Conservation (phyloP, 2,113 vertebrate genomes). For the Orcinus orca region DNA sequence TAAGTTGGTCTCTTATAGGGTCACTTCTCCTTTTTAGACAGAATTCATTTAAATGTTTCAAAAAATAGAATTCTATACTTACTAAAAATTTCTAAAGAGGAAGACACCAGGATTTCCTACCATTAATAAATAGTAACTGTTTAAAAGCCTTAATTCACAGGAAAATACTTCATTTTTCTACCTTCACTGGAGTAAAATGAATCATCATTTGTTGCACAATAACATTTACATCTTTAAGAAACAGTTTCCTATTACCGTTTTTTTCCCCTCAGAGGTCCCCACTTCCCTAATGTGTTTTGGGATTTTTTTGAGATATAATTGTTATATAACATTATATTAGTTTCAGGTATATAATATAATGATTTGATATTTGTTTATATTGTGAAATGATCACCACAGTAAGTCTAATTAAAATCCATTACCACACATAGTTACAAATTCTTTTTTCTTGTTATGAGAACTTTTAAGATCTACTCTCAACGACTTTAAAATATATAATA, state of each 20-base stretch:
- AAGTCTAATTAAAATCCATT: not conserved
- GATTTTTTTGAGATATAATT: not conserved
- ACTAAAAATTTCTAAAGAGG: not conserved
- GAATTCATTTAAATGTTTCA: not conserved
- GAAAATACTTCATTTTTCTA: not conserved
- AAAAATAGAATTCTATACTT: not conserved
- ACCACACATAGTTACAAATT: not conserved
- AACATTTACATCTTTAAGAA: not conserved
- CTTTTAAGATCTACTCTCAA: not conserved
- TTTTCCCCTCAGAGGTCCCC: not conserved
- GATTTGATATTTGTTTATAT: not conserved
- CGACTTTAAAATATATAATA: not conserved
- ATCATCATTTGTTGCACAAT: not conserved
- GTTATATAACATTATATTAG: not conserved
- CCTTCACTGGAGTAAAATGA: not conserved
- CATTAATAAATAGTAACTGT: not conserved
- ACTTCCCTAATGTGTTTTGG: not conserved
- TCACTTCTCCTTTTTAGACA: not conserved
- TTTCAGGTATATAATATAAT: not conserved
- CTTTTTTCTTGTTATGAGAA: not conserved
- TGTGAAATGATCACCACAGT: not conserved
- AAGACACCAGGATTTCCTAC: not conserved
- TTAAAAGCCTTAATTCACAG: not conserved
- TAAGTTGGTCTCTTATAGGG: not conserved
- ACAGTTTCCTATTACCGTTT: not conserved